Evolutionary conservation across 2,113 vertebrate species (phyloP), one percentile per base, ranked within the genome.

Genomic region (Ophiodon elongatus): DNA sequence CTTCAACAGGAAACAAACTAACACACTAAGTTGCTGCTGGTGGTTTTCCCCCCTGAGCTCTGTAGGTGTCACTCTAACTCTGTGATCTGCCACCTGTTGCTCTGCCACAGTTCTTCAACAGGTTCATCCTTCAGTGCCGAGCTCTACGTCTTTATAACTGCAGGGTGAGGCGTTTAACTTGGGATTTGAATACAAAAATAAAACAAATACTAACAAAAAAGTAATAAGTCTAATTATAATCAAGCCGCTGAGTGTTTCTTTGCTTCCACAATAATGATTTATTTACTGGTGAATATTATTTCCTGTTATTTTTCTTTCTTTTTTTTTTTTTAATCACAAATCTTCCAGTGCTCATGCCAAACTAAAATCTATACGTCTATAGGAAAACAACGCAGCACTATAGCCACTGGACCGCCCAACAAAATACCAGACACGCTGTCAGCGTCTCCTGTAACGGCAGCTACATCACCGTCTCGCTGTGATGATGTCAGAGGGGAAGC

Each of bases 21-120:
- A 4, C n/a, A 31, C 10, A 8, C 19, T 8, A 9, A 23, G 2
- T 7, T 33, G 47, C 6, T 8, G 59, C 52, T 25, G 1, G 15
- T 25, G 9, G 17, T 29, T 13, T 87, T 81, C 2, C 79, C 2
- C 66, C 21, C 50, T 43, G 4, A 23, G 68, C 19, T 80, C 93
- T 91, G 74, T 91, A 94, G 93, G 86, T 89, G 93, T 90, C 92
- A 75, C 91, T 94, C 85, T 90, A 86, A 89, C 91, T 87, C 92
- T 90, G 85, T 68, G 11, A 4, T 59, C 79, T 13, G 73, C 68
- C 91, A 93, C 93, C 89, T 93, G 92, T 94, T 93, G 93, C 88
- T 88, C 74, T 35, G 83, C 68, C 67, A 14, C 47, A 17, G 35
- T 29, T 54, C 73, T 13, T 56, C 82, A 56, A 41, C 76, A 71